These are phyloP conservation scores for Elaeidobius kamerunicus DNA, from an alignment of 2,888 invertebrate genomes.

Conservation along the genomic window DNA sequence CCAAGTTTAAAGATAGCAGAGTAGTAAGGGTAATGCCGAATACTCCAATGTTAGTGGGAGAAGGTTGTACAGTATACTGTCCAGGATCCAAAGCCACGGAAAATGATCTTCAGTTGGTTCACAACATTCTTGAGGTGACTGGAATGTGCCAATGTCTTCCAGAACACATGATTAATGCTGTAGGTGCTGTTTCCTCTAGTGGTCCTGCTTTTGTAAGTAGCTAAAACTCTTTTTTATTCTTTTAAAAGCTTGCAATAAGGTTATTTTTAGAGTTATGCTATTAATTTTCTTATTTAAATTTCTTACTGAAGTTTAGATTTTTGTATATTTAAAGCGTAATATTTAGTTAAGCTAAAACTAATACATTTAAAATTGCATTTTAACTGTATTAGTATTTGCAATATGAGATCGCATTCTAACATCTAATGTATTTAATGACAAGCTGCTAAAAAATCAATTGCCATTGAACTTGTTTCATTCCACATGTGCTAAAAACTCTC, in stretches of 20 bases:
- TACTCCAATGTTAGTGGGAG: constrained; percentile 75
- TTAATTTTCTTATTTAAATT: too few relatives aligned
- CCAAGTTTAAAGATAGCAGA: constrained; percentile 45
- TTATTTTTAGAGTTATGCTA: too few relatives aligned
- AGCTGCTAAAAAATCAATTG: too few relatives aligned
- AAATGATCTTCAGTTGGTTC: constrained; percentile 57
- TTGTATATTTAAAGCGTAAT: too few relatives aligned
- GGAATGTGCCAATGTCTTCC: constrained; percentile 72
- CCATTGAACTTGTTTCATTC: background rate
- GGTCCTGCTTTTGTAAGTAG: constrained; percentile 85
- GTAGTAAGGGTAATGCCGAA: constrained; percentile 84
- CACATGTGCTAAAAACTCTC: background rate
- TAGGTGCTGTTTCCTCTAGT: constrained; percentile 78
- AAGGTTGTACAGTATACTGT: constrained; percentile 64
- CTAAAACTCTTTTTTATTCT: too few relatives aligned
- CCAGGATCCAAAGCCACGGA: constrained; percentile 54
- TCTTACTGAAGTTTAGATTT: too few relatives aligned
- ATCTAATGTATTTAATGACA: too few relatives aligned
- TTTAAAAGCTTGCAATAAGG: too few relatives aligned
- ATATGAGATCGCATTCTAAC: too few relatives aligned
- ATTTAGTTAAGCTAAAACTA: too few relatives aligned
- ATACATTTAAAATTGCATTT: constrained; percentile 30
- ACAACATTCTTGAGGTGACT: constrained; percentile 57
- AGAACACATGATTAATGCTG: constrained; percentile 74
- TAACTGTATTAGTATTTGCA: too few relatives aligned